phyloP scores from a whole-genome alignment of 2,113 vertebrate genomes.

The Caloenas nicobarica region DNA sequence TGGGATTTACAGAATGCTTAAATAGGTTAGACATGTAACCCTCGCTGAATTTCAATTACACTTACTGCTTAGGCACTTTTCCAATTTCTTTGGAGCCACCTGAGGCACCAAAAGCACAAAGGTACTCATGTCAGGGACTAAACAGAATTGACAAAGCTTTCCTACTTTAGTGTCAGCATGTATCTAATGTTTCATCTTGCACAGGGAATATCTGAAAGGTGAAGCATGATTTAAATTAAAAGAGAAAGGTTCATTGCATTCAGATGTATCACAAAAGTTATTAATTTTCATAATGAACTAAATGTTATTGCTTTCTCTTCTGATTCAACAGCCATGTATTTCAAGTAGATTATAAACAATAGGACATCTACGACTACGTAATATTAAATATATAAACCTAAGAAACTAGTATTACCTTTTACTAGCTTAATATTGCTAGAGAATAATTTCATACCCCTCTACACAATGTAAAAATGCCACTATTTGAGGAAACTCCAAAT shows the following conservation, averaged over 20 bases:
- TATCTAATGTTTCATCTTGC: not conserved
- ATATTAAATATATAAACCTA: not conserved
- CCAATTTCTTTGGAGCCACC: constrained; percentile 7
- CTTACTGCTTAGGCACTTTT: not conserved
- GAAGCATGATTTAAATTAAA: not conserved
- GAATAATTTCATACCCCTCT: not conserved
- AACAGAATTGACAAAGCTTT: not conserved
- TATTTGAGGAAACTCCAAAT: not conserved
- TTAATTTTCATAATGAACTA: not conserved
- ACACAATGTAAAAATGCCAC: not conserved
- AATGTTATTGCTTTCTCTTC: not conserved
- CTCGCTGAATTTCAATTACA: constrained; percentile 11
- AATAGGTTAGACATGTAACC: not conserved
- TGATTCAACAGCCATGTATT: not conserved
- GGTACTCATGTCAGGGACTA: not conserved
- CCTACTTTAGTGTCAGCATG: not conserved
- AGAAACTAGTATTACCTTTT: not conserved
- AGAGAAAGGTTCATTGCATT: not conserved
- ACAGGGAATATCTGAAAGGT: not conserved
- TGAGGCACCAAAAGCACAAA: not conserved
- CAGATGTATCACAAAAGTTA: not conserved
- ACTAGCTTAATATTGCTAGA: not conserved
- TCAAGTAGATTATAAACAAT: not conserved
- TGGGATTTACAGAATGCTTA: not conserved
- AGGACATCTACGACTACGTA: not conserved